Percentiles rank a stretch among this genome's conserved stretches.
Conservation (phyloP, 2,888 invertebrate genomes). For the Parnassius mnemosyne region DNA sequence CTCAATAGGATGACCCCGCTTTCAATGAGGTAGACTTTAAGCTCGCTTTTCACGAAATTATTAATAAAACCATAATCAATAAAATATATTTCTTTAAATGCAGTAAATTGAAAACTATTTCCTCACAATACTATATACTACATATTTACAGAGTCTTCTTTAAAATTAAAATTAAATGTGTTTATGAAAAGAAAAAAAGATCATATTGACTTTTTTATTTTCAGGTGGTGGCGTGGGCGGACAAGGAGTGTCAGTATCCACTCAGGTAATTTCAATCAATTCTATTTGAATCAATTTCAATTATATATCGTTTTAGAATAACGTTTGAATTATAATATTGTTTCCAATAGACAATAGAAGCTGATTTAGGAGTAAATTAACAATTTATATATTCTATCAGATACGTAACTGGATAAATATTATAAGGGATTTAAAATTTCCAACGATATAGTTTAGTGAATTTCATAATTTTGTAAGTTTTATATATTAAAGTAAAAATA, state of each 20-base stretch:
- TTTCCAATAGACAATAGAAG: neutral
- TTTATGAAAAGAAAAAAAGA: neutral
- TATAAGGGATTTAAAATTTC: too few species aligned
- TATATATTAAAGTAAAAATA: too few species aligned
- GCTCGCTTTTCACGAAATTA: too few species aligned
- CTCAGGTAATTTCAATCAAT: slow-evolving; percentile 53
- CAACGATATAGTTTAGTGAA: too few species aligned
- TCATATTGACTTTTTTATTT: slow-evolving; percentile 23
- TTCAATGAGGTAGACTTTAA: too few species aligned
- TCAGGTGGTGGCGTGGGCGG: slow-evolving; percentile 53
- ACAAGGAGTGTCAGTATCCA: slow-evolving; percentile 70
- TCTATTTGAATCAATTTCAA: neutral
- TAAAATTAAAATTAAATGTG: neutral
- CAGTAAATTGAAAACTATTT: too few species aligned
- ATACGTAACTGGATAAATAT: too few species aligned
- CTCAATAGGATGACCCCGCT: too few species aligned
- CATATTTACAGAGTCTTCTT: neutral
- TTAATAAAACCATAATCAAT: too few species aligned
- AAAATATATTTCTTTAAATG: too few species aligned
- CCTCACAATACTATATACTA: neutral
- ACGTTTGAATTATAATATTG: neutral
- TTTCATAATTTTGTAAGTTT: too few species aligned
- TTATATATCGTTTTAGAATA: neutral
- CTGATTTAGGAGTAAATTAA: neutral
- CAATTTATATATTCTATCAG: too few species aligned